Evolutionary conservation across 2,888 invertebrate genomes (phyloP), one percentile per base, ranked within the genome.

Genomic region (Diadromus collaris): DNA sequence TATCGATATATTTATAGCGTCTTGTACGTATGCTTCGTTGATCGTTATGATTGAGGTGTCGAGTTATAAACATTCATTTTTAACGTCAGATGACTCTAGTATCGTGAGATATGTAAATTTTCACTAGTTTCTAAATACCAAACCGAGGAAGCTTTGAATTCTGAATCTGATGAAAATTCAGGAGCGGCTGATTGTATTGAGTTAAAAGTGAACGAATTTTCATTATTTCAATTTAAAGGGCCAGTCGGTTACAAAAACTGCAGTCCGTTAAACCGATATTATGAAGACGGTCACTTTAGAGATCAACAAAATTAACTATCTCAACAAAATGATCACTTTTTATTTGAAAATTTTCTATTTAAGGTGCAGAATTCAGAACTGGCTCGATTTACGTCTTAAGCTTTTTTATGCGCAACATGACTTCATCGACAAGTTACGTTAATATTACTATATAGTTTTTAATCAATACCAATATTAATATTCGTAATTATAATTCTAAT

Each of bases 391-490:
- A 73, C 63, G 58, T 51, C 75, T 60, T 78, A 80, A 75, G 63
- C 76, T 79, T 82, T 81, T 81, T 24, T 78, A 82, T 76, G 68
- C 76, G 74, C 76, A 74, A 78, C 54, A 67, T 81, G 27, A 77
- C 54, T 78, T 69, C 75, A 54, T 68, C 64, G 56, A 54, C 7
- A 46, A 61, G 69, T 19, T 48, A 71, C 13, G 32, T 54, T 38
- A 69, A 70, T 58, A 69, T 41, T 51, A 54, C 19, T 64, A 48
- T 10, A 58, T 48, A 63, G 29, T 67, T 41, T 51, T 58, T 70
- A 29, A 67, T 68, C 61, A 64, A 64, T 21, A 64, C 56, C 60
- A 72, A 29, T 32, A 63, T 3, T 63, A 41, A 63, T 38, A 63
- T 41, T 63, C 19, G 19, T 41, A 63, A 41, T 41, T 41, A 38